Percentiles rank a stretch among this genome's conserved stretches.
These are phyloP conservation scores for Eremobia ochroleuca DNA, from an alignment of 2,888 invertebrate species.

Conservation along the genomic window DNA sequence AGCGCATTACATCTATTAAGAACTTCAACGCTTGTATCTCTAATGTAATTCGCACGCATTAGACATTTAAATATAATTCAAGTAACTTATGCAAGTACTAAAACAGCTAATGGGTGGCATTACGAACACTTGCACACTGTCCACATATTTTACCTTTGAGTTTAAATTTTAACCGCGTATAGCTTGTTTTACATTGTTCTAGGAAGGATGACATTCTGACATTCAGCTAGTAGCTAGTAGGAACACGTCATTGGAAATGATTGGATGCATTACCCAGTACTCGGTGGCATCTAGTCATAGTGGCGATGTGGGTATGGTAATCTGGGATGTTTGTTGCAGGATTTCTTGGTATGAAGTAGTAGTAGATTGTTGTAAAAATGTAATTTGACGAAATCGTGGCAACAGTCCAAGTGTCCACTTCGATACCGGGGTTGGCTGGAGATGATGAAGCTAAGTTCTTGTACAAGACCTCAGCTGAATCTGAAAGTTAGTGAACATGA, in stretches of 20 bases:
- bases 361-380: constrained; percentile 28
- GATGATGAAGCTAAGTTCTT: too few relatives aligned
- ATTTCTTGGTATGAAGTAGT: constrained; percentile 30
- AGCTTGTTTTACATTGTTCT: constrained; percentile 58
- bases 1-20: constrained; percentile 84
- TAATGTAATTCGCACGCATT: constrained; percentile 84
- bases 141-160: constrained; percentile 63
- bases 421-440: neutral
- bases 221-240: constrained; percentile 35
- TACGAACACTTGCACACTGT: constrained; percentile 71
- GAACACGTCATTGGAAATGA: constrained; percentile 55
- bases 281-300: constrained; percentile 28
- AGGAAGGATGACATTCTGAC: constrained; percentile 52
- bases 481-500: too few relatives aligned
- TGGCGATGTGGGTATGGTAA: constrained; percentile 45
- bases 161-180: constrained; percentile 67
- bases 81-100: constrained; percentile 84
- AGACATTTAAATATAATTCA: constrained; percentile 87
- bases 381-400: constrained; percentile 36
- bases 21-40: constrained; percentile 79
- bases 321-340: constrained; percentile 33
- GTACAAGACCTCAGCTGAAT: too few relatives aligned
- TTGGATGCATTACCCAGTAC: constrained; percentile 48
- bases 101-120: constrained; percentile 77
- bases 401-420: constrained; percentile 5